Conservation (phyloP, 1,140 invertebrate genomes). For the Parasteatoda tepidariorum region DNA sequence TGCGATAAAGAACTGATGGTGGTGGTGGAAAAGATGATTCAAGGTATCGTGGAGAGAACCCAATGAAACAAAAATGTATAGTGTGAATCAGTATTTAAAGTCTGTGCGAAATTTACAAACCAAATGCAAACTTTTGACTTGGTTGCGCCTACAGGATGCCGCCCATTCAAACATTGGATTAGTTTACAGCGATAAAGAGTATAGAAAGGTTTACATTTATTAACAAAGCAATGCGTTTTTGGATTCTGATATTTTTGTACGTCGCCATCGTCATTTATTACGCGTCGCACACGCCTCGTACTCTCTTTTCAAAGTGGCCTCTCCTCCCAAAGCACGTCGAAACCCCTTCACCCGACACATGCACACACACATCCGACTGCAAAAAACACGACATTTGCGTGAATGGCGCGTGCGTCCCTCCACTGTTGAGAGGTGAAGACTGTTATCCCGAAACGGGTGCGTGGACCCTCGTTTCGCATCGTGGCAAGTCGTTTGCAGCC, state of each 20-base stretch:
- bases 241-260: neutral
- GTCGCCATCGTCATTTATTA: neutral
- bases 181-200: neutral
- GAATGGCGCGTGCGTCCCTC: neutral
- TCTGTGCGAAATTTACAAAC: neutral
- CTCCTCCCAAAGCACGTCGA: neutral
- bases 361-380: neutral
- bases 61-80: slow-evolving; percentile 9
- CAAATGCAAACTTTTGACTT: neutral
- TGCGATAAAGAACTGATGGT: too few relatives aligned
- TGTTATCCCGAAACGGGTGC: neutral
- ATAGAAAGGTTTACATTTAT: neutral
- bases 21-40: too few relatives aligned
- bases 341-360: neutral
- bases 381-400: neutral
- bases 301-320: neutral
- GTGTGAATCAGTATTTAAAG: neutral
- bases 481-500: neutral
- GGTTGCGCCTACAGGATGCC: neutral
- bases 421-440: neutral
- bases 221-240: neutral
- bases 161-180: neutral
- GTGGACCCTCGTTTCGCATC: neutral
- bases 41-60: too few relatives aligned
- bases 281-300: neutral